Base-by-base conservation (phyloP, 2,113 vertebrate species). In the Grantiella picta region DNA sequence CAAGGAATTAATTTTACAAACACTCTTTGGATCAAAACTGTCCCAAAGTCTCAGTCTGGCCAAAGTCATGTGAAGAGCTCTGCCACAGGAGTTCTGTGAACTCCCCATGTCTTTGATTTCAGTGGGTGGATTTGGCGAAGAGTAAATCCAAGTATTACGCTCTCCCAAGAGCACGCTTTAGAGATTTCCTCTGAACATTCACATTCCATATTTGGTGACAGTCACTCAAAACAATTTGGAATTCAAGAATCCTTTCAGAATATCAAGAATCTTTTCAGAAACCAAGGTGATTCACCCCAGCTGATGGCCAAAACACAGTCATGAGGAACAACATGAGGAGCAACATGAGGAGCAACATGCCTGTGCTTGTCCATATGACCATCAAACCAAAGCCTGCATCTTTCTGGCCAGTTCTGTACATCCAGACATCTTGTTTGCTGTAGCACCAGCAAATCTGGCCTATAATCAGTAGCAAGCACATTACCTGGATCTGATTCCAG, bases 311-410 rank as follows among this genome's bases (percentile, higher is more conserved):
- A 33, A 28, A 53, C 12, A 4, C 4, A 65, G 50, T 45, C 21
- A 42, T 2, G 9, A 86, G 12, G 9, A 66, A 1, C 3, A 61
- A 21, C 1, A 2, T n/a, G 36, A n/a, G n/a, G n/a, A n/a, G n/a
- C n/a, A n/a, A 50, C 21, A 42, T 2, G 9, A 86, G 12, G 9
- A 66, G 1, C 3, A 61, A 21, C 1, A 2, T n/a, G 36, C 8
- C 27, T 59, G 8, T 1, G 0, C 9, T 89, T 78, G 12, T 70
- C 35, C 40, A 13, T 44, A n/a, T 10, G 11, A 33, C 11, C 9
- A 21, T 36, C 70, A 75, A 66, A 21, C 14, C 24, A n/a, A 20
- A 72, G 3, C 9, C 9, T 76, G 9, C 5, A 7, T 25, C 11
- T 80, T 94, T 63, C n/a, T 85, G 53, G 21, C 2, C n/a, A 15